Conservation (phyloP, 2,888 invertebrate genomes). For the Metalampra italica region DNA sequence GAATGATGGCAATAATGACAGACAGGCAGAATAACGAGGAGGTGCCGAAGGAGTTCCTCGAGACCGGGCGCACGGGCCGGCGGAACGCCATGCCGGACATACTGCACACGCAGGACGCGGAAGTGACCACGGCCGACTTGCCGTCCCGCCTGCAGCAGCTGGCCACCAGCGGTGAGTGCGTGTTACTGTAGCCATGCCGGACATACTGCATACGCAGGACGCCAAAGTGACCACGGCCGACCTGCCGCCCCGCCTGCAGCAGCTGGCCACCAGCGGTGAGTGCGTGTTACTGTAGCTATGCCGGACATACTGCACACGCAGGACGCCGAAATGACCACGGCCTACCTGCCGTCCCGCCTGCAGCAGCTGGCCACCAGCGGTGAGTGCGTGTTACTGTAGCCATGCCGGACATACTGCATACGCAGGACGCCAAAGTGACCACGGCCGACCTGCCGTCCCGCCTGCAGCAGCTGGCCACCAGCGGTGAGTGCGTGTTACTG, state of each 20-base stretch:
- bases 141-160: conserved; percentile 86
- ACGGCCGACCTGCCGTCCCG: conserved; percentile 88
- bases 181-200: conserved; percentile 82
- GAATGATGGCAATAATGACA: conserved; percentile 81
- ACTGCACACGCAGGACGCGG: conserved; percentile 84
- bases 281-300: conserved; percentile 73
- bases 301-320: conserved; percentile 89
- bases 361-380: conserved; percentile 84
- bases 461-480: conserved; percentile 84
- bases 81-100: conserved; percentile 94
- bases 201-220: conserved; percentile 87
- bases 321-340: conserved; percentile 84
- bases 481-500: conserved; percentile 53
- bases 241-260: conserved; percentile 85
- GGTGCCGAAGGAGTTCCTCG: conserved; percentile 87
- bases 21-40: conserved; percentile 73
- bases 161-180: conserved; percentile 76
- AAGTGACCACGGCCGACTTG: conserved; percentile 86
- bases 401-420: conserved; percentile 88
- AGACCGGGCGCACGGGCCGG: conserved; percentile 91
- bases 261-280: conserved; percentile 81
- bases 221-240: conserved; percentile 86
- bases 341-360: conserved; percentile 86
- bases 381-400: conserved; percentile 63
- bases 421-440: conserved; percentile 83